phyloP scores from a whole-genome alignment of 1,140 invertebrate genomes.

The Zaprionus ghesquierei region DNA sequence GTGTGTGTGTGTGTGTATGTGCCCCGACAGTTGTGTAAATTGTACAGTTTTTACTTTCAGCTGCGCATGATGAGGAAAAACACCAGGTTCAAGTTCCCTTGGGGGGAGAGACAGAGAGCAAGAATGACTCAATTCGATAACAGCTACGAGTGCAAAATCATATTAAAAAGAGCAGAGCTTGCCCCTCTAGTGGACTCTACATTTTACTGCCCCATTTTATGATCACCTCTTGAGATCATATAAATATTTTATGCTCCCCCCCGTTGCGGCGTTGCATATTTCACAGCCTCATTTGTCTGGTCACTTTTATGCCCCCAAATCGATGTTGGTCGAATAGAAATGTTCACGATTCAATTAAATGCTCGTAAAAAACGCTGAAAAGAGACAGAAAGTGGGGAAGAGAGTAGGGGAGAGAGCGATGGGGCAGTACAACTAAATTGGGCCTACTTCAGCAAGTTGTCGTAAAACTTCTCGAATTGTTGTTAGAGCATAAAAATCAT shows the following conservation, averaged over 20 bases:
- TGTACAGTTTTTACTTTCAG: constrained; percentile 78
- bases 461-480: constrained; percentile 69
- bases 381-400: constrained; percentile 6
- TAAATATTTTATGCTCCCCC: constrained; percentile 58
- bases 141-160: neutral
- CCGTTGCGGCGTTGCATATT: constrained; percentile 41
- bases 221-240: constrained; percentile 13
- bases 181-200: neutral
- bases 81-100: neutral
- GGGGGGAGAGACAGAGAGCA: constrained; percentile 14
- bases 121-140: constrained; percentile 56
- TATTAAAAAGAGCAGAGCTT: neutral
- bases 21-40: constrained; percentile 64
- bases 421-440: neutral
- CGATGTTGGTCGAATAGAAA: constrained; percentile 54
- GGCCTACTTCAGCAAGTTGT: constrained; percentile 8
- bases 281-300: constrained; percentile 62
- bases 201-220: constrained; percentile 27
- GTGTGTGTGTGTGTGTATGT: constrained; percentile 47
- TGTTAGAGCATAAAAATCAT: constrained; percentile 82
- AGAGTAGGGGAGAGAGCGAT: constrained; percentile 10
- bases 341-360: constrained; percentile 78
- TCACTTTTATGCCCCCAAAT: constrained; percentile 44
- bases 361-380: constrained; percentile 62
- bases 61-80: constrained; percentile 19